Conservation (phyloP, 2,797 vertebrate species). For the Peromyscus nudipes region DNA sequence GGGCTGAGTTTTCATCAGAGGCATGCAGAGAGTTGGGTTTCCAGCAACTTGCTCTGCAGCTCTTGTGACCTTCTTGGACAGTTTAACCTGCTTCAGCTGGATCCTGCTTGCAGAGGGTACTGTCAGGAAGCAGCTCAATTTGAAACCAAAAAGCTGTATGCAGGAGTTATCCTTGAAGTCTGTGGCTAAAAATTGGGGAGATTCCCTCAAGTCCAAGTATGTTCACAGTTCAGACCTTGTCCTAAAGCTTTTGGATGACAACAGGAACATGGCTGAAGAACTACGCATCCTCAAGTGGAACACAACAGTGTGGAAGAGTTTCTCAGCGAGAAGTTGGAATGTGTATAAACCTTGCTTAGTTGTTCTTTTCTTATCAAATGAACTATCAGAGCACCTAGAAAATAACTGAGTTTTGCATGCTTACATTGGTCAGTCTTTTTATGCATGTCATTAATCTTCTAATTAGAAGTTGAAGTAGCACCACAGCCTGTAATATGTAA, state of each 20-base stretch:
- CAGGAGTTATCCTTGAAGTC: too few relatives aligned
- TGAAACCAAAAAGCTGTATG: slow-evolving; percentile 92
- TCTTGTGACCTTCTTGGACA: slow-evolving; percentile 97
- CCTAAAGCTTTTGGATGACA: slow-evolving; percentile 98
- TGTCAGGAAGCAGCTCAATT: slow-evolving; percentile 97
- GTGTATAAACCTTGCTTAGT: slow-evolving; percentile 90
- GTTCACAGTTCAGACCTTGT: slow-evolving; percentile 98
- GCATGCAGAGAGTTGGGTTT: slow-evolving; percentile 97
- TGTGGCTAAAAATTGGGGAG: too few relatives aligned
- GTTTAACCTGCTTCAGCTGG: slow-evolving; percentile 93
- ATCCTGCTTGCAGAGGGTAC: slow-evolving; percentile 94
- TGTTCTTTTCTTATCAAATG: slow-evolving; percentile 76
- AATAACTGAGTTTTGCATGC: slow-evolving; percentile 76
- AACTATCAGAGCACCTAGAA: slow-evolving; percentile 74
- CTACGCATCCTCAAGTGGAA: slow-evolving; percentile 99
- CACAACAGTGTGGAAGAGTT: slow-evolving; percentile 99
- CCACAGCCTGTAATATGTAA: slow-evolving; percentile 67
- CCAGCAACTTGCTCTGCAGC: slow-evolving; percentile 98
- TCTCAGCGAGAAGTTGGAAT: slow-evolving; percentile 96
- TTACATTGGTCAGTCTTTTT: slow-evolving; percentile 65
- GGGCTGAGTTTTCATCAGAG: slow-evolving; percentile 95
- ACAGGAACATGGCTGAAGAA: slow-evolving; percentile 98
- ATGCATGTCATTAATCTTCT: slow-evolving; percentile 78
- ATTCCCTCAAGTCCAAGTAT: slow-evolving; percentile 88
- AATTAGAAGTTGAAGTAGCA: slow-evolving; percentile 80